Conservation (phyloP, 1,140 invertebrate genomes). For the Microvelia longipes region DNA sequence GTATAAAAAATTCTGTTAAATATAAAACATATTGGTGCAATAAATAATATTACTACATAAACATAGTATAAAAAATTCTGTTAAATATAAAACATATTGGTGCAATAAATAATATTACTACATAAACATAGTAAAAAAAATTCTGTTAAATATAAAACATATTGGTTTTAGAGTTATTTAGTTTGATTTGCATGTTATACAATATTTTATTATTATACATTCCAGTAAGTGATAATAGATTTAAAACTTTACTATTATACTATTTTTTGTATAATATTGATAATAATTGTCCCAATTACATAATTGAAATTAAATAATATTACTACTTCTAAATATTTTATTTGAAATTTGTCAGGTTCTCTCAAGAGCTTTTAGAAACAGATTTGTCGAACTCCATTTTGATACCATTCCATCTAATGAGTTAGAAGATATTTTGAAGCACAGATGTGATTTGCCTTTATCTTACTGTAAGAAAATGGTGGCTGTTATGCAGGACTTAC, state of each 20-base stretch:
- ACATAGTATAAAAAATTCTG: no score
- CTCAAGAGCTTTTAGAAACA: conserved; percentile 89
- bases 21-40: no score
- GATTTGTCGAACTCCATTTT: conserved; percentile 96
- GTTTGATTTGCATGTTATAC: background rate
- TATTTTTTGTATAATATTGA: background rate
- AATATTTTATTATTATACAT: background rate
- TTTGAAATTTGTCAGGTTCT: conserved; percentile 38
- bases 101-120: no score
- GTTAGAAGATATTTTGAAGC: conserved; percentile 75
- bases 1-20: no score
- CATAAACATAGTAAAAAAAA: no score
- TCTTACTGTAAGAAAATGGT: conserved; percentile 86
- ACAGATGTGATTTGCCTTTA: conserved; percentile 70
- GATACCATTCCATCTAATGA: conserved; percentile 83
- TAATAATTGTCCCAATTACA: no score
- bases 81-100: no score
- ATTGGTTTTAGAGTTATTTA: no score
- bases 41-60: no score
- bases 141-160: no score
- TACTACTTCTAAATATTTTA: conserved; percentile 1
- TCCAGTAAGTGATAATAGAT: background rate
- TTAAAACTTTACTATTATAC: background rate
- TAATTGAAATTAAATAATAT: no score
- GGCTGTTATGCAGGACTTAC: conserved; percentile 79